Base-by-base conservation (phyloP, 2,113 vertebrate species). In the Lepus timidus region DNA sequence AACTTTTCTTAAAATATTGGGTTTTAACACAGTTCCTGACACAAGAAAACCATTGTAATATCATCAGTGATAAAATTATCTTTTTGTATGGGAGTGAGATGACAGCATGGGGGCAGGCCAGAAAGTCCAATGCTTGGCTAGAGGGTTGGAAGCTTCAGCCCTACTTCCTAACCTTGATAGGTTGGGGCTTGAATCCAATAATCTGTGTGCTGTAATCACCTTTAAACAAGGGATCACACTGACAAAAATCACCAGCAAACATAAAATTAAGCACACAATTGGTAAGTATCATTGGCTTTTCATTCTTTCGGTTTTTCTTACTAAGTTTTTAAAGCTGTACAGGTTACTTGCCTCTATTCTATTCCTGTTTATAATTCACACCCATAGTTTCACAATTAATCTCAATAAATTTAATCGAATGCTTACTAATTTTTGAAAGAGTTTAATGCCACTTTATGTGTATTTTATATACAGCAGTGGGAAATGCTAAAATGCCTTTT, bases 251-350 rank as follows among this genome's bases (percentile, higher is more conserved):
- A 55, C 71, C 36, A 16, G 25, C 51, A 80, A 49, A 23, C 79
- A 49, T 51, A 58, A 94, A 96, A 88, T 33, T 76, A 64, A 85
- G 74, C 25, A 55, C 12, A 62, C 4, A 92, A 25, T n/a, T 82
- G 92, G 82, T 31, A 85, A 84, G 39, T 75, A 55, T 49, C 22
- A 52, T 51, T n/a, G 62, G 22, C 3, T 67, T 76, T 67, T 78
- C 6, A 27, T 68, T 84, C 81, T 36, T 36, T 27, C 16, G 13
- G 27, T 31, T 92, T 83, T 27, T 6, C 17, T 73, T 8, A 39
- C 7, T 52, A 25, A 67, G 1, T 90, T 84, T 88, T 51, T 65
- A 68, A 71, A 62, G 9, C 55, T 51, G 33, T 9, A 71, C 14
- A 75, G 8, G 62, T 27, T 68, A 36, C 16, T 61, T 78, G 49